Evolutionary conservation across 2,113 vertebrate genomes (phyloP).

Genomic region (Hydrochoerus hydrochaeris): DNA sequence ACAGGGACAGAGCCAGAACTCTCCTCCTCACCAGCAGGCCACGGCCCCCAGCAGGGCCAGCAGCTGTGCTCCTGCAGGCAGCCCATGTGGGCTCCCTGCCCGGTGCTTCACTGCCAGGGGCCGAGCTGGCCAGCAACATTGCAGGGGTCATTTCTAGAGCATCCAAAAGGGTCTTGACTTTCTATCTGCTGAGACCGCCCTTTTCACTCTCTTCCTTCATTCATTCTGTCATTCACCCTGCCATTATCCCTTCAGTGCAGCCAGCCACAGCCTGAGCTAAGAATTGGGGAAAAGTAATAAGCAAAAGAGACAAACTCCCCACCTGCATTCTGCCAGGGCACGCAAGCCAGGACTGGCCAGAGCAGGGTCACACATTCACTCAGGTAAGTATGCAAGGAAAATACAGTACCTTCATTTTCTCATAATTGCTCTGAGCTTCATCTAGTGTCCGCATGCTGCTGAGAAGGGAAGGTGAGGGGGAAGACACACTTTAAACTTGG

Average conservation of each 20-base stretch:
- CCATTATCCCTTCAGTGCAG: neutral
- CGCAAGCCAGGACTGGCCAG: neutral
- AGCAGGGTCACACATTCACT: neutral
- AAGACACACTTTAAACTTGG: neutral
- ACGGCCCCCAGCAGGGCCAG: slow-evolving; percentile 12
- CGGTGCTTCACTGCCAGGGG: neutral
- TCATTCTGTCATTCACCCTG: neutral
- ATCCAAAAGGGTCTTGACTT: neutral
- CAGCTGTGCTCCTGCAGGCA: slow-evolving; percentile 60
- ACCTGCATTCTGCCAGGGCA: neutral
- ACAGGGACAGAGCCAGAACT: neutral
- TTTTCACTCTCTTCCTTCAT: neutral
- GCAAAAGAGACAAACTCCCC: neutral
- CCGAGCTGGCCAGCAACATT: neutral
- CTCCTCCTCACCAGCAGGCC: slow-evolving; percentile 27
- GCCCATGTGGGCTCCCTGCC: neutral
- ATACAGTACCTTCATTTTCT: neutral
- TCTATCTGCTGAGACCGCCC: neutral
- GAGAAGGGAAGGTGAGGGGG: neutral
- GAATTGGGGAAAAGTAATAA: neutral
- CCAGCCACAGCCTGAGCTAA: neutral
- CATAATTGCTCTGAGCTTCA: neutral
- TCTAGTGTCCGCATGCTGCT: neutral
- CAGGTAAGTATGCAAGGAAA: neutral
- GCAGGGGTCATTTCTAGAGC: neutral